These are phyloP conservation scores for Colletes collaris DNA, from an alignment of 2,888 invertebrate genomes.

Conservation along the genomic window DNA sequence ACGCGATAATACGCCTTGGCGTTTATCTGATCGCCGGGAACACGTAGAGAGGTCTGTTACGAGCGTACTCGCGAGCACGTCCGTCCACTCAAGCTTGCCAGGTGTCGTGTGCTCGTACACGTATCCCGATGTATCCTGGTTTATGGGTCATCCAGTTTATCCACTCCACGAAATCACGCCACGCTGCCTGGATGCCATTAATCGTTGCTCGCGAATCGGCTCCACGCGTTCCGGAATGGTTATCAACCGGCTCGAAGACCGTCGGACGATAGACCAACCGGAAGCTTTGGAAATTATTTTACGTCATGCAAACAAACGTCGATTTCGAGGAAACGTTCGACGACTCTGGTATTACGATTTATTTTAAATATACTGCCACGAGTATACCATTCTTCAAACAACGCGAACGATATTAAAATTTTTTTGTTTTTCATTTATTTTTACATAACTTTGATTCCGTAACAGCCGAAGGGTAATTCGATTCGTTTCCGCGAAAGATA, in stretches of 20 bases:
- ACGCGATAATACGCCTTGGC: slow-evolving; percentile 53
- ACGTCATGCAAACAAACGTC: not conserved
- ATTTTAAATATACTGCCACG: too few relatives aligned
- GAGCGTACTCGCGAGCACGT: slow-evolving; percentile 59
- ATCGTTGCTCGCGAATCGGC: slow-evolving; percentile 32
- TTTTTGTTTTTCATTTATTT: too few relatives aligned
- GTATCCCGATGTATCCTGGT: slow-evolving; percentile 61
- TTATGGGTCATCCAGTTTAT: slow-evolving; percentile 70
- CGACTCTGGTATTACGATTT: too few relatives aligned
- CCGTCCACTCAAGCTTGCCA: slow-evolving; percentile 35
- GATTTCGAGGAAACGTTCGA: too few relatives aligned
- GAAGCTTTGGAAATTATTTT: slow-evolving; percentile 22
- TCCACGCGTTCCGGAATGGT: slow-evolving; percentile 19
- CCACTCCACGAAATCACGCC: slow-evolving; percentile 52
- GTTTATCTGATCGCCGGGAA: slow-evolving; percentile 68
- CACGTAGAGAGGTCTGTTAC: slow-evolving; percentile 64
- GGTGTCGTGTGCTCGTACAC: slow-evolving; percentile 19
- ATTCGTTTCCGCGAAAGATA: too few relatives aligned
- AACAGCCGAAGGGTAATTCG: too few relatives aligned
- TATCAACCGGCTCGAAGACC: slow-evolving; percentile 32
- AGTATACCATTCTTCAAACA: too few relatives aligned
- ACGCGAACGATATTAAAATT: too few relatives aligned
- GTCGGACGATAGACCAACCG: slow-evolving; percentile 35
- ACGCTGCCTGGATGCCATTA: slow-evolving; percentile 20
- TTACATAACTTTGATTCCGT: too few relatives aligned